Base-by-base conservation (phyloP, 64 coral and sea anemone species). In the Stichodactyla helianthus region DNA sequence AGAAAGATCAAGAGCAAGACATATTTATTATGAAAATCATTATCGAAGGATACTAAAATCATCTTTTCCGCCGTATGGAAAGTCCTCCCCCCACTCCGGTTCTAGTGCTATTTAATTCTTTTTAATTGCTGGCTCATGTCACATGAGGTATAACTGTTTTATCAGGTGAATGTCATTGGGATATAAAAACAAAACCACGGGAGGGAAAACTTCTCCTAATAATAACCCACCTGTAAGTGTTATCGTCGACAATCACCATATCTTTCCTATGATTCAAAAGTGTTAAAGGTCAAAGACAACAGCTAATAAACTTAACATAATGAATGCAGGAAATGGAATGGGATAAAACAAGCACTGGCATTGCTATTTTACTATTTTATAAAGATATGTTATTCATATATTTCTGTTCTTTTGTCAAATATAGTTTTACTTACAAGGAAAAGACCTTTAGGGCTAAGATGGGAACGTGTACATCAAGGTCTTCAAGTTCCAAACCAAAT, bases 401-500 rank as follows among this genome's bases (percentile, higher is more conserved):
- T 44, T 44, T 44, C 35, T 44, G 35, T 44, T 44, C 35, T 44
- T 44, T 44, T 44, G 35, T 44, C 35, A 44, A 44, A 44, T 44
- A 44, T 1, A 1, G 1, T 44, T 44, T 44, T 44, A 91, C 93
- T 93, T 87, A 99, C 97, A 99, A 25, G 80, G 93, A 95, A 88
- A 90, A 99, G 6, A 90, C 92, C 80, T 93, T 93, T 19, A 99
- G 87, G 25, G 87, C 90, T 44, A 99, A 79, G 59, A 99, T 94
- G 23, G 97, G 97, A 86, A 95, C 93, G 87, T 79, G 82, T 27
- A 90, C 90, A 82, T 95, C 97, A 51, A 90, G 90, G 57, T 99
- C 97, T 50, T 99, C 97, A 6, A 99, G 83, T 84, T 99, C 97
- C 77, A 93, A 84, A 55, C 97, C 97, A 85, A 99, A 60, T 71